Base-by-base conservation (phyloP, 2,797 vertebrate genomes). In the Microctenopoma stevenorrisi region DNA sequence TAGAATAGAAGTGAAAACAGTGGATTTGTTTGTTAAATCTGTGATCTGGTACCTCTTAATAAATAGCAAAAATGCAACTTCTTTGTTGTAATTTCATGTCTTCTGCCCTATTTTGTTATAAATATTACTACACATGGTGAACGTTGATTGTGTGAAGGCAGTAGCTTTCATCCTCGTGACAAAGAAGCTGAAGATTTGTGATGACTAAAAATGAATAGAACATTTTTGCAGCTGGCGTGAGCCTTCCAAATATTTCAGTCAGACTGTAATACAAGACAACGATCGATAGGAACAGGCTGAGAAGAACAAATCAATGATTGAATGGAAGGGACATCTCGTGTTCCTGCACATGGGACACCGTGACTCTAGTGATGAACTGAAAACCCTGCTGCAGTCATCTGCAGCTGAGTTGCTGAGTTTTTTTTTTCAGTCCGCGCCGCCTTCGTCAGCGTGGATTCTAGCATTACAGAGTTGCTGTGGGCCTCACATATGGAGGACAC, bases 41-140 rank as follows among this genome's bases (percentile, higher is more conserved):
- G 81, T 80, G 66, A 89, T 88, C 81, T 82, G 79, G 89, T 91
- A 92, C 91, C 91, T 88, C 83, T 79, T 52, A 88, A 91, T 92
- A 90, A 91, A 91, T 91, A 91, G 76, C 22, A 35, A 84, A 85
- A 83, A 84, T 49, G 73, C 64, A 77, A 79, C 74, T 74, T 68
- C 67, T 82, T 74, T 84, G 73, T 58, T 87, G 75, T 86, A 79
- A 77, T 76, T 75, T 71, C 57, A 77, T 68, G 65, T 84, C 44
- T 66, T 79, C 76, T 80, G 74, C 50, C 35, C 81, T 86, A 72
- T 50, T 83, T 59, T 82, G 71, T 74, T 85, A 88, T 91, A 92
- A 87, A 91, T 90, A 88, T 70, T 48, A 55, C 64, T 72, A 80
- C 68, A 69, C 49, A 55, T 58, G 51, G 37, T 64, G 72, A 49